Base-by-base conservation (phyloP, 2,797 vertebrate genomes). In the Agapornis canus region DNA sequence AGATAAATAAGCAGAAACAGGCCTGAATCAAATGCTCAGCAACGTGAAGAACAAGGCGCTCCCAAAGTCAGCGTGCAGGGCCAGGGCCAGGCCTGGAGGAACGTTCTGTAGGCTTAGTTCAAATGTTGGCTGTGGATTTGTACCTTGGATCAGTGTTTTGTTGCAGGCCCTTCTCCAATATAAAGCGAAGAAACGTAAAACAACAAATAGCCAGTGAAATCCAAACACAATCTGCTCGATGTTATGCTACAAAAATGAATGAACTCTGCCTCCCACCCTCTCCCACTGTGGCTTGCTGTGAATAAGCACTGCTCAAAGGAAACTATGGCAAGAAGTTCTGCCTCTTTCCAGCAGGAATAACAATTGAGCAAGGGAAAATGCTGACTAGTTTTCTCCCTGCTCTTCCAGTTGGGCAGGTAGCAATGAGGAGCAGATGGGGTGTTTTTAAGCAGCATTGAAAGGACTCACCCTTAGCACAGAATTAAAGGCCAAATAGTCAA, bases 241-340 rank as follows among this genome's bases (percentile, higher is more conserved):
- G 94, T 93, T 95, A 92, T 95, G 93, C 90, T 94, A 56, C 88
- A 94, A 94, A 76, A 96, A 95, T 95, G 94, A 95, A 95, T 94
- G 95, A 96, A 91, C 95, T 95, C 85, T 94, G 91, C 90, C 90
- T 96, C 93, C 94, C 93, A 96, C 94, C 95, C 95, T 94, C 90
- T 95, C 94, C 92, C 96, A 93, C 96, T 96, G 94, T 93, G 93
- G 31, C 83, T 96, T 86, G 93, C 93, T 96, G 86, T 86, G 96
- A 94, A 94, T 65, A 95, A 96, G 94, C 90, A 83, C 10, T 4
- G 82, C 90, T 94, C 82, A 86, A 69, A 92, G 92, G 94, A 83
- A 94, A 66, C 25, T 13, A 14, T 39, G 5, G 4, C 85, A 65
- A 71, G 76, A 17, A 71, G 57, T 57, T 91, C 88, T 95, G 65